Evolutionary conservation across 1,140 invertebrate genomes (phyloP), one percentile per base, ranked within the genome.

Genomic region (Lethocerus indicus): DNA sequence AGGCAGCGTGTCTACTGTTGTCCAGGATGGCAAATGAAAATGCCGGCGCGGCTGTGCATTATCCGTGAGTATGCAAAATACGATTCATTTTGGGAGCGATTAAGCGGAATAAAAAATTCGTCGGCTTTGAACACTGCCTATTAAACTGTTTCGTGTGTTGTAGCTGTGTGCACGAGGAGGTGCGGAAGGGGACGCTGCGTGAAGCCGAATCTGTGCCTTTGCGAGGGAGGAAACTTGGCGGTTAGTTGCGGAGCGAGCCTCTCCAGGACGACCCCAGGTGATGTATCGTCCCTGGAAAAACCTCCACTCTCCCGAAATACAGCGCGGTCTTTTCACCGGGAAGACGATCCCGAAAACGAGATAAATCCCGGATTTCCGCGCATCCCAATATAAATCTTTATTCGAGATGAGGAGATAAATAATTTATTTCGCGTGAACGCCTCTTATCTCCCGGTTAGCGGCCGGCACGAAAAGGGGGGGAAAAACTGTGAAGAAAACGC

Each of bases 171-270:
- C 60, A 65, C 71, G 9, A 70, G 76, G 57, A 70, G 76, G 40
- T 89, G 87, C 64, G 77, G 74, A 0, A 59, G 70, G 26, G 85
- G 84, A 24, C 70, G 75, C 43, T 91, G 87, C 59, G 74, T 88
- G 29, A 77, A 78, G 56, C 87, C 87, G 1, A 88, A 88, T 63
- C 67, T 86, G 50, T 91, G 87, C 63, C 65, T 81, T 16, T 89
- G 87, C 60, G 73, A 79, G 5, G 75, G 74, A 29, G 78, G 77
- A 20, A 61, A 67, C 0, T 68, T 77, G 32, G 67, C 71, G 29
- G 64, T 74, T 3, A 64, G 66, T 18, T 55, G 46, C 35, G n/a
- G 46, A 29, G 47, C 28, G 47, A 24, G 27, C 9, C 3, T 21
- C n/a, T n/a, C n/a, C n/a, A n/a, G n/a, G n/a, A n/a, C n/a, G n/a